Evolutionary conservation across 2,113 vertebrate species (phyloP), one percentile per base, ranked within the genome.

Genomic region (Octodon degus): DNA sequence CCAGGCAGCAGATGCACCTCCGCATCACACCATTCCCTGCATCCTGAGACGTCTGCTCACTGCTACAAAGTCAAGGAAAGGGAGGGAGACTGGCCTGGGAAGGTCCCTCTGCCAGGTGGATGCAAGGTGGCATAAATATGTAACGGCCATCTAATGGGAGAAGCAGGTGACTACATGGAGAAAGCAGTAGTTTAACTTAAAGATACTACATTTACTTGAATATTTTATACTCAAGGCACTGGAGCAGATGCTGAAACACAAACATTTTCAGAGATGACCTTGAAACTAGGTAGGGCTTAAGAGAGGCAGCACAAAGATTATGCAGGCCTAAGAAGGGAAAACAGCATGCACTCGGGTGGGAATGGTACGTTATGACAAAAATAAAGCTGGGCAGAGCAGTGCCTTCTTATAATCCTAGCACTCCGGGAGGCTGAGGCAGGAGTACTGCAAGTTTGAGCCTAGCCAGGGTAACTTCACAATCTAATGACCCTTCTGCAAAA

Each of bases 21-120:
- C 16, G 27, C 20, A 1, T 37, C 22, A 37, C 40, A 34, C 19
- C 1, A 11, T 40, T 22, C 3, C 10, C 34, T 17, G 0, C 32
- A 24, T 3, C 17, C 72, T 37, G 58, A 76, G 67, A 10, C 10
- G 20, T n/a, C 50, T 47, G 58, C 7, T 7, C 25, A 43, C 25
- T 22, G 47, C 80, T n/a, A 4, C 13, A 58, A 50, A 84, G 4
- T 53, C 85, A 20, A 25, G 27, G 89, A 27, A 62, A 7, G 8
- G 2, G 67, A 65, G 0, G 32, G 55, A 53, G 63, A 63, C 47
- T 37, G 16, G n/a, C 58, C 74, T 53, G 19, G 30, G 14, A 3
- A 40, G 1, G 25, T 0, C 32, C 32, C 81, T 47, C 50, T 34
- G 4, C 2, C 77, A 55, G 43, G 37, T 25, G 63, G 55, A 14